These are phyloP conservation scores for Triops longicaudatus DNA, from an alignment of 1,140 invertebrate genomes.

Conservation along the genomic window DNA sequence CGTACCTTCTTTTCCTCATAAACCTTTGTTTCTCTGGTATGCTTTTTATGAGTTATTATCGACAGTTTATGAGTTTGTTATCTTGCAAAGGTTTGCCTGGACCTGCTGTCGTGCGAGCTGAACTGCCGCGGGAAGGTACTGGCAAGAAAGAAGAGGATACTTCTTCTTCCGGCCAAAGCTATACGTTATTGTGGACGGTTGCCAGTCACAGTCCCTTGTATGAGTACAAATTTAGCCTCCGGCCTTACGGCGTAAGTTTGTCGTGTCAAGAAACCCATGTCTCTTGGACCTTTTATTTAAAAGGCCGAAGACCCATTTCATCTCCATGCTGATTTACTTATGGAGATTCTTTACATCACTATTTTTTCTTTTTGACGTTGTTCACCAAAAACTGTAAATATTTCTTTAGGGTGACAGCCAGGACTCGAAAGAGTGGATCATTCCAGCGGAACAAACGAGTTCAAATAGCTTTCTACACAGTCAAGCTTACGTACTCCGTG, in stretches of 20 bases:
- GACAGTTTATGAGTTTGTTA: constrained; percentile 8
- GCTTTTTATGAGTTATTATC: background rate
- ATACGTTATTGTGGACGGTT: constrained; percentile 17
- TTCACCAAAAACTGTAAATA: background rate
- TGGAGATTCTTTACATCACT: too few relatives aligned
- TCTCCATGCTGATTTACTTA: too few relatives aligned
- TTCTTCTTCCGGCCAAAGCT: background rate
- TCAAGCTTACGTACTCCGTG: constrained; percentile 21
- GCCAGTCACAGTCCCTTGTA: constrained; percentile 25
- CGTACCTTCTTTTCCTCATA: background rate
- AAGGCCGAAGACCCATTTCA: too few relatives aligned
- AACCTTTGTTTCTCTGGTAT: background rate
- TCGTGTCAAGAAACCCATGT: background rate
- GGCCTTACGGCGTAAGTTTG: constrained; percentile 17
- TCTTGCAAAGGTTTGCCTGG: constrained; percentile 6
- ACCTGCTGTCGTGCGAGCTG: background rate
- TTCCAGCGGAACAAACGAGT: background rate
- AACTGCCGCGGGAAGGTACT: constrained; percentile 12
- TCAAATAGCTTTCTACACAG: constrained; percentile 23
- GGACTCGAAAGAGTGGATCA: background rate
- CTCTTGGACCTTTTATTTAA: background rate
- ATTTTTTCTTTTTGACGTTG: too few relatives aligned
- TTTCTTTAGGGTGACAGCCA: background rate
- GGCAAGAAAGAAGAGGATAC: constrained; percentile 10
- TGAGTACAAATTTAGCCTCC: constrained; percentile 22